phyloP scores from a whole-genome alignment of 2,797 vertebrate species.

The Danio kyathit region DNA sequence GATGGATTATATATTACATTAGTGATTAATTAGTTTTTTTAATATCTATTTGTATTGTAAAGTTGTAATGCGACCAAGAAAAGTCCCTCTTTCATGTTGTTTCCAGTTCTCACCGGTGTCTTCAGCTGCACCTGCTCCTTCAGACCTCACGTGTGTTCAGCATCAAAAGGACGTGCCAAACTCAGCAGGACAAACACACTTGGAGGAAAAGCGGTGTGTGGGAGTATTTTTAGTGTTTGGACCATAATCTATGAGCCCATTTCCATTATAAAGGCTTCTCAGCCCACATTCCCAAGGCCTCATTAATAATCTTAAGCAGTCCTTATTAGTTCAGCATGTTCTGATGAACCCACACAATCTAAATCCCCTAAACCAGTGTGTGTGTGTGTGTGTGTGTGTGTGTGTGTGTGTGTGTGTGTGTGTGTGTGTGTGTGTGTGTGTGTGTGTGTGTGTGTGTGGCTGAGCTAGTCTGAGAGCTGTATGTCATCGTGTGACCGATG shows the following conservation, averaged over 20 bases:
- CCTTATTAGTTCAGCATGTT: slow-evolving; percentile 65
- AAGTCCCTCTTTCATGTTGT: no score
- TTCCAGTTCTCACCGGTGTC: no score
- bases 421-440: slow-evolving; percentile 17
- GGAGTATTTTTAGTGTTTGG: slow-evolving; percentile 30
- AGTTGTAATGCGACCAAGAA: no score
- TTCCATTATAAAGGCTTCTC: slow-evolving; percentile 73
- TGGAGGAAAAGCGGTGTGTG: neutral
- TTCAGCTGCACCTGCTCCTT: neutral
- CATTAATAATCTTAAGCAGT: slow-evolving; percentile 75
- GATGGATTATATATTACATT: no score
- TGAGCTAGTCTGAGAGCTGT: slow-evolving; percentile 58
- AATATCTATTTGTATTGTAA: no score
- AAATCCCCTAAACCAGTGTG: slow-evolving; percentile 3
- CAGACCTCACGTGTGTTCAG: neutral
- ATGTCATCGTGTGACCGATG: slow-evolving; percentile 75
- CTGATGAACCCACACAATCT: slow-evolving; percentile 27
- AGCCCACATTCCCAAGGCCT: slow-evolving; percentile 68
- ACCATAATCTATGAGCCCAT: slow-evolving; percentile 61
- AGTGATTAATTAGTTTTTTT: no score
- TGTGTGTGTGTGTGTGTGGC: slow-evolving; percentile 59
- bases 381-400: slow-evolving; percentile 59
- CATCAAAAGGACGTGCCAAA: slow-evolving; percentile 46
- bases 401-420: slow-evolving; percentile 23
- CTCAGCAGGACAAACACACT: slow-evolving; percentile 21